phyloP scores from a whole-genome alignment of 2,888 invertebrate species.

The Minunthozetes semirufus region DNA sequence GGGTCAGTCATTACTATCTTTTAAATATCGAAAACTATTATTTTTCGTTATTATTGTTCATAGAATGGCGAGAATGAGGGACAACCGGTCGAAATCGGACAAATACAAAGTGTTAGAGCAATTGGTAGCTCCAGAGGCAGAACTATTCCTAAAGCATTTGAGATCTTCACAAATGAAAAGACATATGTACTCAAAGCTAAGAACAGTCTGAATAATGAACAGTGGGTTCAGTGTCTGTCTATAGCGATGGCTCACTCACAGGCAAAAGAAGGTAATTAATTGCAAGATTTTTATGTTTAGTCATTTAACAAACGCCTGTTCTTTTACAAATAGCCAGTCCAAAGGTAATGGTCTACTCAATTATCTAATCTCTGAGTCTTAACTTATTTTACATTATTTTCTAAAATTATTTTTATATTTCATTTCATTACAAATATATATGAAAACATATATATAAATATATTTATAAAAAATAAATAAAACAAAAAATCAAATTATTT shows the following conservation, averaged over 20 bases:
- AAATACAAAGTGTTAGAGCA: constrained; percentile 89
- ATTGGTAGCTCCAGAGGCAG: constrained; percentile 68
- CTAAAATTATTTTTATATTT: too few species aligned
- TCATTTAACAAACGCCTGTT: not conserved
- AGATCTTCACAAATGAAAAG: constrained; percentile 85
- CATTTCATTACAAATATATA: too few species aligned
- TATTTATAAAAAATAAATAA: not conserved
- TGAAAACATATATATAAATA: too few species aligned
- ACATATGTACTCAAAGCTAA: constrained; percentile 87
- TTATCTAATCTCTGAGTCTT: not conserved
- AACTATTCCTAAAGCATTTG: constrained; percentile 90
- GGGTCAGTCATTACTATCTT: constrained; percentile 52
- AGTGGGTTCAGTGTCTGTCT: constrained; percentile 91
- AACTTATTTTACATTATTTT: not conserved
- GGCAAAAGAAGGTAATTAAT: constrained; percentile 47
- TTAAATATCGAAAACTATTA: not conserved
- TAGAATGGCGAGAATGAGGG: constrained; percentile 64
- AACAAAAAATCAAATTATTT: not conserved
- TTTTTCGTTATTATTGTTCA: constrained; percentile 37
- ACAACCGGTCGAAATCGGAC: constrained; percentile 72
- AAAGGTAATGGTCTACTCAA: constrained; percentile 18
- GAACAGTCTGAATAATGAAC: constrained; percentile 86
- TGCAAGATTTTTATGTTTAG: not conserved
- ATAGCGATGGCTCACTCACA: constrained; percentile 85
- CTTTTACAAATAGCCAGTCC: not conserved